Percentiles rank a stretch among this genome's conserved stretches.
Conservation (phyloP, 1,140 invertebrate species). For the Megalonaias nervosa region DNA sequence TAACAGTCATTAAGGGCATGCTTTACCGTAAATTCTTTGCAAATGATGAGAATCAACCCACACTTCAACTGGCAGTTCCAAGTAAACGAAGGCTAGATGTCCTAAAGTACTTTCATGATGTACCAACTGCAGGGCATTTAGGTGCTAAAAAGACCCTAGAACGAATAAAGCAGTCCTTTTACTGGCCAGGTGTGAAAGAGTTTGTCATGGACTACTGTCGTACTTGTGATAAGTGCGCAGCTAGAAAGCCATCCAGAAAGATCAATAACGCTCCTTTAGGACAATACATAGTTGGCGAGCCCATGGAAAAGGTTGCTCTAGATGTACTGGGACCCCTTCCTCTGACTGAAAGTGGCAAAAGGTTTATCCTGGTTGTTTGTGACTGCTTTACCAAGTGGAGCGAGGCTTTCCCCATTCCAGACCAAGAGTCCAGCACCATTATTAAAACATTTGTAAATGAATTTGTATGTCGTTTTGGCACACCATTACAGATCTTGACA, state of each 20-base stretch:
- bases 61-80: conserved; percentile 4
- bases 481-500: too few relatives aligned
- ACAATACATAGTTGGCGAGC: conserved; percentile 34
- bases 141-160: conserved; percentile 9
- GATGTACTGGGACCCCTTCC: too few relatives aligned
- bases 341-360: fast-evolving
- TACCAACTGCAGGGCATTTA: conserved; percentile 14
- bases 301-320: conserved; percentile 11
- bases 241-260: neutral
- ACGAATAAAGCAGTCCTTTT: conserved; percentile 2
- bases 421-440: too few relatives aligned
- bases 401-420: too few relatives aligned
- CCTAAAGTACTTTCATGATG: conserved; percentile 4
- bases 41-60: neutral
- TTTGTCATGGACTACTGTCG: conserved; percentile 19
- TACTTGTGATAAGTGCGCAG: conserved; percentile 26
- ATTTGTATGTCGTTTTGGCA: too few relatives aligned
- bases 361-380: too few relatives aligned
- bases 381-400: too few relatives aligned
- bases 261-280: conserved; percentile 14
- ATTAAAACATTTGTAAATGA: too few relatives aligned
- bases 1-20: conserved; percentile 2
- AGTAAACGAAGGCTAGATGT: neutral
- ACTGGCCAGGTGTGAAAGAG: neutral
- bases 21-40: conserved; percentile 1